These are phyloP conservation scores for Centropus bengalensis DNA, from an alignment of 2,113 vertebrate genomes.

Conservation along the genomic window DNA sequence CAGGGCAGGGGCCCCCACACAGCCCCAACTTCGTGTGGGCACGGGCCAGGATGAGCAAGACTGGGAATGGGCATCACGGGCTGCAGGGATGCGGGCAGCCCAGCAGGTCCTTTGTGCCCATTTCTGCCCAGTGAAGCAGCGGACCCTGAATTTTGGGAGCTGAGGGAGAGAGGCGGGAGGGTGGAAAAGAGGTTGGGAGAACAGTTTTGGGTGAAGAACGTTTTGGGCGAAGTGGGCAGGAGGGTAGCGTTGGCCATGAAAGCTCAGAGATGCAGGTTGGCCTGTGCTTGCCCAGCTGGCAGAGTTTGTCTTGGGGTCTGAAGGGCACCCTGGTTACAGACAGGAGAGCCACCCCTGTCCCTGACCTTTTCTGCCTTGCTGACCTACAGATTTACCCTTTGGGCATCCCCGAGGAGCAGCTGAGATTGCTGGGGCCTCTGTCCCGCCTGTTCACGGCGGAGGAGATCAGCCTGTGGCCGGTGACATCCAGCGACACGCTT, in stretches of 20 bases:
- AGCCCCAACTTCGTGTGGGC: fast-evolving
- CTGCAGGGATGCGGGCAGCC: fast-evolving
- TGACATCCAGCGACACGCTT: conserved; percentile 50
- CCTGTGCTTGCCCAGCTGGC: too few relatives aligned
- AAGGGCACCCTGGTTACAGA: too few relatives aligned
- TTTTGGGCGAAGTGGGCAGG: too few relatives aligned
- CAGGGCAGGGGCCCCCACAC: neutral
- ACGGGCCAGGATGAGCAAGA: fast-evolving
- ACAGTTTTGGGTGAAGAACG: too few relatives aligned
- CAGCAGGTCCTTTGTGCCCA: fast-evolving
- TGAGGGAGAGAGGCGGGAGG: too few relatives aligned
- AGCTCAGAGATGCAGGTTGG: too few relatives aligned
- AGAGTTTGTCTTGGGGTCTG: too few relatives aligned
- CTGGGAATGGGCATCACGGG: fast-evolving
- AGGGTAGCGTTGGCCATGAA: too few relatives aligned
- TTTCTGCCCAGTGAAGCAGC: neutral
- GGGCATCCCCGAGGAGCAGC: conserved; percentile 62
- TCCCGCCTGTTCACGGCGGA: neutral
- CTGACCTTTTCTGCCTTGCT: neutral
- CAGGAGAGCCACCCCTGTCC: neutral
- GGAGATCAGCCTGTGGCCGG: conserved; percentile 66
- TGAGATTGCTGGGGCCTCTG: conserved; percentile 7
- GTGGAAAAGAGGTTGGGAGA: too few relatives aligned
- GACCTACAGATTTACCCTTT: conserved; percentile 34
- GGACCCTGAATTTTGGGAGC: too few relatives aligned